Evolutionary conservation across 2,113 vertebrate genomes (phyloP).

Genomic region (Phrynosoma blainvillii): DNA sequence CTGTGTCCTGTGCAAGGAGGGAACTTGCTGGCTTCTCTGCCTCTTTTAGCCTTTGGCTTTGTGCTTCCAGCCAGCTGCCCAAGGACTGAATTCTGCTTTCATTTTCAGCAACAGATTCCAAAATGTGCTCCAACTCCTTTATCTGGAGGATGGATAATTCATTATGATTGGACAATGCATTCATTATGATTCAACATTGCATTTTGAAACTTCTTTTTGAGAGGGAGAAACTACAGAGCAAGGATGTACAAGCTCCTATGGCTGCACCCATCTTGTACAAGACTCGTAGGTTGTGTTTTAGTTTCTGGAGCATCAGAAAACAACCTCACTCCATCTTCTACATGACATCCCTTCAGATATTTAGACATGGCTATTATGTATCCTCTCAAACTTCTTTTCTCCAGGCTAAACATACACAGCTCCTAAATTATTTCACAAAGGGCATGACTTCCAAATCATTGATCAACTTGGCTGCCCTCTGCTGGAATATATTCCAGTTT

Average conservation of each 20-base stretch:
- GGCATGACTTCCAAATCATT: no score
- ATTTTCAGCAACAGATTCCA: slow-evolving; percentile 77
- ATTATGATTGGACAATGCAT: slow-evolving; percentile 16
- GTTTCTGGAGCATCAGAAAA: no score
- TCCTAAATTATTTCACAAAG: no score
- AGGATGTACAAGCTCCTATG: background rate
- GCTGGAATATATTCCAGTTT: no score
- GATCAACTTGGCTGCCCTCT: no score
- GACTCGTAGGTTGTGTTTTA: background rate
- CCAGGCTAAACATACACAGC: no score
- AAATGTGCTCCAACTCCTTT: slow-evolving; percentile 77
- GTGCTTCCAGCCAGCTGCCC: slow-evolving; percentile 80
- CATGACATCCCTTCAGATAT: no score
- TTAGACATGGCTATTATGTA: no score
- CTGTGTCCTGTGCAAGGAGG: slow-evolving; percentile 71
- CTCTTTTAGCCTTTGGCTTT: slow-evolving; percentile 75
- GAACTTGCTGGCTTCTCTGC: slow-evolving; percentile 76
- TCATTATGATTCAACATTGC: background rate
- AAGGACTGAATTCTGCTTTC: slow-evolving; percentile 80
- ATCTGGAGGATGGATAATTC: slow-evolving; percentile 70
- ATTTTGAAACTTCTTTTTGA: background rate
- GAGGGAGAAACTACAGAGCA: background rate
- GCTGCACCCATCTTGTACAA: background rate
- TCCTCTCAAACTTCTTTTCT: no score
- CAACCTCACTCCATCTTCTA: no score